Percentiles rank a stretch among this genome's conserved stretches.
These are phyloP conservation scores for Mastomys natalensis DNA, from an alignment of 2,113 vertebrate species.

Conservation along the genomic window DNA sequence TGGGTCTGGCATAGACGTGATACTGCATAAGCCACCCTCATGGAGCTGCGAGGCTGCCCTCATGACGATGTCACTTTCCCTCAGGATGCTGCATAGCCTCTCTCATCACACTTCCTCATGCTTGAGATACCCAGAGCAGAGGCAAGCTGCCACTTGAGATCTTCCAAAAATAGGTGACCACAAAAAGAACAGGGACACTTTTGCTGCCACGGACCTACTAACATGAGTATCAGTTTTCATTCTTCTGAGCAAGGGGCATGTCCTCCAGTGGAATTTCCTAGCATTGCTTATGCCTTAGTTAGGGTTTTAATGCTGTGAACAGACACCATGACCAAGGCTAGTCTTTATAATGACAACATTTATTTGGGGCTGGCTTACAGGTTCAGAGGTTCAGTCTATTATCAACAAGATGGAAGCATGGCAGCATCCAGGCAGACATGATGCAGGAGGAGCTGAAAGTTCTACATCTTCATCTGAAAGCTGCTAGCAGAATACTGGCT, in stretches of 20 bases:
- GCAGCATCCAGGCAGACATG: too few relatives aligned
- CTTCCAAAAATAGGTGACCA: conserved; percentile 21
- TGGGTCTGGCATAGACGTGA: not conserved
- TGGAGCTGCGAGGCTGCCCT: not conserved
- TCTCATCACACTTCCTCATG: not conserved
- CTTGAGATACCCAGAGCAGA: conserved; percentile 6
- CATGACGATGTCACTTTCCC: not conserved
- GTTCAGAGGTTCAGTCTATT: too few relatives aligned
- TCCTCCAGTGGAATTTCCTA: not conserved
- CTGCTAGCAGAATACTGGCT: too few relatives aligned
- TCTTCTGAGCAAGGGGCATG: not conserved
- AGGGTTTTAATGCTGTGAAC: too few relatives aligned
- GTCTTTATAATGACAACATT: too few relatives aligned
- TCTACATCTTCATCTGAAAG: too few relatives aligned
- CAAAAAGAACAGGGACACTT: not conserved
- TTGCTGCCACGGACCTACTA: not conserved
- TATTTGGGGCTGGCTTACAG: too few relatives aligned
- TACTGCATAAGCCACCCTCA: not conserved
- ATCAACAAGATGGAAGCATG: too few relatives aligned
- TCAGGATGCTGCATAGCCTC: not conserved
- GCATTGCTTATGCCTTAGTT: not conserved
- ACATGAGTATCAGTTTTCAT: not conserved
- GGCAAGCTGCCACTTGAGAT: not conserved
- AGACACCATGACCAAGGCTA: too few relatives aligned
- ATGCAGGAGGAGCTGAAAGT: too few relatives aligned